Evolutionary conservation across 2,113 vertebrate species (phyloP).

Genomic region (Ctenodactylus gundi): DNA sequence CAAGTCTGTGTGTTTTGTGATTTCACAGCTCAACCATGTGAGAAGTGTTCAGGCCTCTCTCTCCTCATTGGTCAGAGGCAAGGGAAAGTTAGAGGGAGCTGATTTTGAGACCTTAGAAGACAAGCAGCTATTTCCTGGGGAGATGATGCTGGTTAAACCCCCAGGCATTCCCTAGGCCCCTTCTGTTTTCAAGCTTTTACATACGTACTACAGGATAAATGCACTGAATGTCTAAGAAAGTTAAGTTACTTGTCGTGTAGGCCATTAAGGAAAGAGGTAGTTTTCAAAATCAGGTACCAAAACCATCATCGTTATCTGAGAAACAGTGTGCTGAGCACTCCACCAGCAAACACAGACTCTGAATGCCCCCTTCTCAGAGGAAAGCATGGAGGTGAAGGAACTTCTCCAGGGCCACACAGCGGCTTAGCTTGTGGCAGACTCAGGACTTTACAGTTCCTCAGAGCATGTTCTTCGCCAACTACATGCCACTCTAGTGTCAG

Average conservation of each 20-base stretch:
- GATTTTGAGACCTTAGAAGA: background rate
- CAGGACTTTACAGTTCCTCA: background rate
- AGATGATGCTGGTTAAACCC: background rate
- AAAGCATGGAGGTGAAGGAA: background rate
- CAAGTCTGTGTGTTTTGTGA: conserved; percentile 45
- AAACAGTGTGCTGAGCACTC: background rate
- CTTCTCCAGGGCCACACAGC: background rate
- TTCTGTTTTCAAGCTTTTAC: background rate
- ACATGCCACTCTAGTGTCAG: background rate
- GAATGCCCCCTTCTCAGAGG: background rate
- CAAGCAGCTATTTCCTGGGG: background rate
- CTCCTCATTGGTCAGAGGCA: background rate
- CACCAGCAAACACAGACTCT: background rate
- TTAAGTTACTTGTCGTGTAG: background rate
- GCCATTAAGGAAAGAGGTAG: background rate
- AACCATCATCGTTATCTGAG: background rate
- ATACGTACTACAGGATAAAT: background rate
- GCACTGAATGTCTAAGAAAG: background rate
- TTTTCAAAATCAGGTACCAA: background rate
- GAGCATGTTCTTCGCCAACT: background rate
- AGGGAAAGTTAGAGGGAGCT: background rate
- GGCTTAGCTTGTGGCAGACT: background rate
- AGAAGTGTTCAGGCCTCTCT: background rate
- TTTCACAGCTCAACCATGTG: conserved; percentile 49
- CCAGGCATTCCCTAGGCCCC: too few relatives aligned